Percentiles rank a stretch among this genome's conserved stretches.
phyloP scores from a whole-genome alignment of 2,888 invertebrate species.

The Dicranocentrus wangi region DNA sequence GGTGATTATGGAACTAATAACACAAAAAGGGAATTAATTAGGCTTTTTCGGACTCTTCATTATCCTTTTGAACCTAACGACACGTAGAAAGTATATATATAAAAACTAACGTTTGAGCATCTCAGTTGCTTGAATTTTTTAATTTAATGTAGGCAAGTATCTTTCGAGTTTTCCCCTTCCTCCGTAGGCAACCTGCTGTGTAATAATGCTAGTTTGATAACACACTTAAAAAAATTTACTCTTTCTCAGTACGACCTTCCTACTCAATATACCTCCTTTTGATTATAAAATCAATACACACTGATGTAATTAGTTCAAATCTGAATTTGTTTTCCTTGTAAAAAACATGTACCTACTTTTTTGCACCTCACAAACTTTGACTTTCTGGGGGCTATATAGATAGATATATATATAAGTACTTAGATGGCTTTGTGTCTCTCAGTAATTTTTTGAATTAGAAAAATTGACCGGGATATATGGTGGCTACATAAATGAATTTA shows the following conservation, averaged over 20 bases:
- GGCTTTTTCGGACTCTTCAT: too few relatives aligned
- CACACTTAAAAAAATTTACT: neutral
- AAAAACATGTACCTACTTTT: neutral
- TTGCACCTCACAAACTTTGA: constrained; percentile 52
- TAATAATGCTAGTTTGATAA: too few relatives aligned
- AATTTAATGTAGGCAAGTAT: too few relatives aligned
- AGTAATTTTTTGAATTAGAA: constrained; percentile 41
- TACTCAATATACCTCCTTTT: neutral
- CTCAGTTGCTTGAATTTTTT: too few relatives aligned
- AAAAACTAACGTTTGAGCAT: too few relatives aligned
- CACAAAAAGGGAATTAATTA: neutral
- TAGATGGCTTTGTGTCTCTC: constrained; percentile 24
- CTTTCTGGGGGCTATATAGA: constrained; percentile 63
- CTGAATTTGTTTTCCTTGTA: neutral
- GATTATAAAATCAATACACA: too few relatives aligned
- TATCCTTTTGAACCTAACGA: too few relatives aligned
- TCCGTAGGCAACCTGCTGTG: too few relatives aligned
- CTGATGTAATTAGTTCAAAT: too few relatives aligned
- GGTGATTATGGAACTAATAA: neutral
- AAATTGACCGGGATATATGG: constrained; percentile 48
- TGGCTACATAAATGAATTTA: constrained; percentile 61
- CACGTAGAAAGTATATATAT: too few relatives aligned
- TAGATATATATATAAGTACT: too few relatives aligned
- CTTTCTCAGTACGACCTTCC: neutral
- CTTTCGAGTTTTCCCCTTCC: too few relatives aligned